These are phyloP conservation scores for Zaprionus vittiger DNA, from an alignment of 1,140 invertebrate species.

Conservation along the genomic window DNA sequence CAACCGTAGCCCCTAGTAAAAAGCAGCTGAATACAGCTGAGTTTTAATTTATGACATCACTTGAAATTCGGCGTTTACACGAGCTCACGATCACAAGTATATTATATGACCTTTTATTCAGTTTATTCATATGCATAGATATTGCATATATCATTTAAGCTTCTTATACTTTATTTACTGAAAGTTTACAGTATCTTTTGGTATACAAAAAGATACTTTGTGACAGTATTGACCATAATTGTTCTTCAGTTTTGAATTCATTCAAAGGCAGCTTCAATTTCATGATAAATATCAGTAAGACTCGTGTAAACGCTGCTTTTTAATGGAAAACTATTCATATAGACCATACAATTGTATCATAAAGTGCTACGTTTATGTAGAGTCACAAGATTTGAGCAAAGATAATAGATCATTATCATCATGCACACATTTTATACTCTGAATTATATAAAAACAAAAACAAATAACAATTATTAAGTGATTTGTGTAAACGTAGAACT, in stretches of 20 bases:
- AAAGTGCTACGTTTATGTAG: constrained; percentile 27
- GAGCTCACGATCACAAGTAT: not conserved
- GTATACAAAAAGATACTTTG: too few relatives aligned
- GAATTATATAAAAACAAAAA: not conserved
- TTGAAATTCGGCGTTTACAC: constrained; percentile 6
- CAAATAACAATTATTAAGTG: not conserved
- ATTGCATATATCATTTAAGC: too few relatives aligned
- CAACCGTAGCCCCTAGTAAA: constrained; percentile 15
- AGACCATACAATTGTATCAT: not conserved
- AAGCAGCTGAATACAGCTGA: constrained; percentile 2
- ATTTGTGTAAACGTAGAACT: constrained; percentile 28
- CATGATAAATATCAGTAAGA: not conserved
- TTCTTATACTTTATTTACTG: not conserved
- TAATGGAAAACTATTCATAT: constrained; percentile 15
- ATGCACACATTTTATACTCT: constrained; percentile 1
- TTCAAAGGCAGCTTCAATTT: not conserved
- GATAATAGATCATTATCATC: not conserved
- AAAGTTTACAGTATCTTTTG: too few relatives aligned
- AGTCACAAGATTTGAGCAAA: not conserved
- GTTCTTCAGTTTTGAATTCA: too few relatives aligned
- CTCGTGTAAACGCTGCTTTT: constrained; percentile 19
- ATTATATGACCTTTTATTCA: not conserved
- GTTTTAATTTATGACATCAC: constrained; percentile 16
- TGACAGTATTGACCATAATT: too few relatives aligned
- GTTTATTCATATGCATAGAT: too few relatives aligned